Conservation (phyloP, 2,113 vertebrate genomes). For the Chitala chitala region DNA sequence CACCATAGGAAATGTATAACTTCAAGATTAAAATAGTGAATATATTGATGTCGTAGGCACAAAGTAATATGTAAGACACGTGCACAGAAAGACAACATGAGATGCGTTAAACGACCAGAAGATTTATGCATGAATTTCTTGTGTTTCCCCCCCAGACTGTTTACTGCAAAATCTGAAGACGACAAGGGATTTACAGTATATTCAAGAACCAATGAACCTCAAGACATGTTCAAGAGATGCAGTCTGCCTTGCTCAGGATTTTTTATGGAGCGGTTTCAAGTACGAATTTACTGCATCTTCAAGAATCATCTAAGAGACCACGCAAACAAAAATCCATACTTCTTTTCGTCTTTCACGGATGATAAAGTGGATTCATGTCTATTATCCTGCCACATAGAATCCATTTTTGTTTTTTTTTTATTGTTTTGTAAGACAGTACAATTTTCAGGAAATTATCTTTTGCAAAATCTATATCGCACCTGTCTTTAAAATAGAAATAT, state of each 20-base stretch:
- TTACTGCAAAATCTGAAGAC: slow-evolving; percentile 58
- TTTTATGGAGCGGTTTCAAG: not conserved
- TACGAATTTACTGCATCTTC: slow-evolving; percentile 5
- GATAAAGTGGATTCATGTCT: slow-evolving; percentile 1
- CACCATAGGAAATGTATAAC: no score
- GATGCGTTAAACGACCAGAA: not conserved
- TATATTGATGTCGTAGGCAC: no score
- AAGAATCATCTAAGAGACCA: slow-evolving; percentile 20
- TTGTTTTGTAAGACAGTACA: slow-evolving; percentile 33
- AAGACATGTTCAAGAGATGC: slow-evolving; percentile 44
- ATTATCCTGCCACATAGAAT: slow-evolving; percentile 28
- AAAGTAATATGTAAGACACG: no score
- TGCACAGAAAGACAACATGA: no score
- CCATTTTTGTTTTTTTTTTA: slow-evolving; percentile 29
- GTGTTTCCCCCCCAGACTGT: slow-evolving; percentile 58
- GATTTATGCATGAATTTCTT: slow-evolving; percentile 5
- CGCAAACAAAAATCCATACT: not conserved
- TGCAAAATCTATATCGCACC: slow-evolving; percentile 22
- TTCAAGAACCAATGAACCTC: slow-evolving; percentile 61
- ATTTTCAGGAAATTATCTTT: slow-evolving; percentile 35
- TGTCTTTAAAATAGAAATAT: slow-evolving; percentile 22
- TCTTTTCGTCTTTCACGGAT: not conserved
- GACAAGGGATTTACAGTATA: slow-evolving; percentile 54
- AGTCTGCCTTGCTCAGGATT: slow-evolving; percentile 49
- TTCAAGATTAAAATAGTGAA: no score